These are phyloP conservation scores for Trachelus iudaicus DNA, from an alignment of 2,888 invertebrate genomes.

Conservation along the genomic window DNA sequence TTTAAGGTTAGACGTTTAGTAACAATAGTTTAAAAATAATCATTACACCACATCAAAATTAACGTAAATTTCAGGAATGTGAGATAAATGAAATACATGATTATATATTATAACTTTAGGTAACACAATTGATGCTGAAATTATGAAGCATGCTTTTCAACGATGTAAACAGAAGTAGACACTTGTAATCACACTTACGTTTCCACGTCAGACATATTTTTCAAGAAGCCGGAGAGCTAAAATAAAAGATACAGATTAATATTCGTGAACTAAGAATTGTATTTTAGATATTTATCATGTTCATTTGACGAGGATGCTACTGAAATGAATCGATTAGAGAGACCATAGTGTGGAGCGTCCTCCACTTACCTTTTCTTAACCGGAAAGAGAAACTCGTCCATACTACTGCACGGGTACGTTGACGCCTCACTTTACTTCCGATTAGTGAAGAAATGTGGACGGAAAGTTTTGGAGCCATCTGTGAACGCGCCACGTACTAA, in stretches of 20 bases:
- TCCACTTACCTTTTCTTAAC: slow-evolving; percentile 49
- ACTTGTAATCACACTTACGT: slow-evolving; percentile 73
- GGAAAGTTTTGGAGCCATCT: too few relatives aligned
- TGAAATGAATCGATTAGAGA: slow-evolving; percentile 45
- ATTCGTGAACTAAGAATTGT: slow-evolving; percentile 10
- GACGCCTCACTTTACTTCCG: not conserved
- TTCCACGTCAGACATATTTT: slow-evolving; percentile 85
- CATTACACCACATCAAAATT: not conserved
- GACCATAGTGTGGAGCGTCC: slow-evolving; percentile 27
- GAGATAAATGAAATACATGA: slow-evolving; percentile 19
- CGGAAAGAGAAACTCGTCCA: slow-evolving; percentile 41
- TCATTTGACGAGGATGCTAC: slow-evolving; percentile 41
- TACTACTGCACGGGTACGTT: not conserved
- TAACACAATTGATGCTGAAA: slow-evolving; percentile 9
- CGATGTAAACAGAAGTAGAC: slow-evolving; percentile 7
- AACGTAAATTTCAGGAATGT: not conserved
- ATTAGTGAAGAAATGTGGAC: too few relatives aligned
- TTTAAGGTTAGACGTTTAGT: not conserved
- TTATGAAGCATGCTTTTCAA: not conserved
- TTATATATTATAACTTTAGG: not conserved
- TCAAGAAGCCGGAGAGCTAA: slow-evolving; percentile 58
- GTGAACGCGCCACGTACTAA: too few relatives aligned
- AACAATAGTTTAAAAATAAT: not conserved
- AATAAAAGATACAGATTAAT: slow-evolving; percentile 51
- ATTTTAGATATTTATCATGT: slow-evolving; percentile 19